Evolutionary conservation across 2,888 invertebrate species (phyloP).

Genomic region (Lochmaea capreae): DNA sequence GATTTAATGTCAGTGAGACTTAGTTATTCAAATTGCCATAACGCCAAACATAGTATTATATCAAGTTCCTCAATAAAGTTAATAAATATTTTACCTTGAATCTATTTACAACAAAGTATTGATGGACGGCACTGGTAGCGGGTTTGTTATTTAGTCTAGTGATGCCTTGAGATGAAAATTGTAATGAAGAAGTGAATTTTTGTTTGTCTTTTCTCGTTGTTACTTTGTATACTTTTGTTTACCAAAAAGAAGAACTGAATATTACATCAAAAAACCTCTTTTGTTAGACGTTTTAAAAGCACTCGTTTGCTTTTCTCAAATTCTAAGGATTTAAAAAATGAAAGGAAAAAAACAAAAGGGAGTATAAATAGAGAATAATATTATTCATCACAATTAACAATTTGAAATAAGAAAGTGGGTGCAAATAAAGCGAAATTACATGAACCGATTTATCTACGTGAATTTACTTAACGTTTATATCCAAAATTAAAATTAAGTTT

Average conservation of each 20-base stretch:
- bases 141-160: conserved; percentile 7
- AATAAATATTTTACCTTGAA: too few relatives aligned
- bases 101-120: too few relatives aligned
- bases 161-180: conserved; percentile 10
- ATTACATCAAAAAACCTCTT: neutral
- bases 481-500: too few relatives aligned
- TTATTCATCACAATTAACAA: too few relatives aligned
- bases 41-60: too few relatives aligned
- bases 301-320: neutral
- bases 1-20: too few relatives aligned
- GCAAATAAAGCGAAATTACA: too few relatives aligned
- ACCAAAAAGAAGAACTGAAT: neutral
- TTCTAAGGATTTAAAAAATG: neutral
- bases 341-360: neutral
- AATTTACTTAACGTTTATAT: too few relatives aligned
- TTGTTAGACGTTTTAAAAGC: neutral
- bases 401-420: too few relatives aligned
- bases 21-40: too few relatives aligned
- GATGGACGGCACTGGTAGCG: neutral
- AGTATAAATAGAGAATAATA: neutral
- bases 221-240: neutral
- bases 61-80: too few relatives aligned
- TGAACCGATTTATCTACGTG: too few relatives aligned
- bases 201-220: conserved; percentile 4
- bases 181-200: conserved; percentile 7